Percentiles rank a stretch among this genome's conserved stretches.
These are phyloP conservation scores for Porphyrio hochstetteri DNA, from an alignment of 2,113 vertebrate species.

Conservation along the genomic window DNA sequence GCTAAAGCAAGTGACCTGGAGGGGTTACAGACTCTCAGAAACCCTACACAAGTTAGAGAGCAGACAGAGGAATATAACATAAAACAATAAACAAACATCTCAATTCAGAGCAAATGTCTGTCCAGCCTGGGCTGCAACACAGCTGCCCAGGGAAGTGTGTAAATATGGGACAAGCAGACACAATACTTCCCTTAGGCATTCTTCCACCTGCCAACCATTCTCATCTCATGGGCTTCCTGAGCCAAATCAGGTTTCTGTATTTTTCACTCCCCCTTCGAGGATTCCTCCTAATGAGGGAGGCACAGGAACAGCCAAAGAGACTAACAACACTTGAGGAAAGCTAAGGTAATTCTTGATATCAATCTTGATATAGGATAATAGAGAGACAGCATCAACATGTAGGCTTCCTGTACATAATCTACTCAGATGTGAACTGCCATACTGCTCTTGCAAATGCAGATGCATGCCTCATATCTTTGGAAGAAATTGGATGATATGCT, in stretches of 20 bases:
- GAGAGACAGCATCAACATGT: background rate
- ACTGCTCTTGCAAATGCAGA: background rate
- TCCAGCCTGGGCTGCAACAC: background rate
- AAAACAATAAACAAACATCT: background rate
- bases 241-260: background rate
- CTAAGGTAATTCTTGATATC: background rate
- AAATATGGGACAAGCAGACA: conserved; percentile 16
- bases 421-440: background rate
- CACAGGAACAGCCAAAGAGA: background rate
- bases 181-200: conserved; percentile 24
- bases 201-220: background rate
- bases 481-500: background rate
- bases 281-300: conserved; percentile 22
- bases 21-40: background rate
- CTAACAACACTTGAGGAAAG: background rate
- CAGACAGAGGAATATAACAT: background rate
- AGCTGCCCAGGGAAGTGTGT: conserved; percentile 12
- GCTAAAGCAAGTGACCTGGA: background rate
- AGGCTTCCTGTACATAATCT: background rate
- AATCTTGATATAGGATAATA: background rate
- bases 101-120: background rate
- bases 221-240: background rate
- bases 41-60: background rate
- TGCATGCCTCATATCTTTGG: background rate
- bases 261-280: background rate